Evolutionary conservation across 2,797 vertebrate species (phyloP).

Genomic region (Arrhamphus sclerolepis): DNA sequence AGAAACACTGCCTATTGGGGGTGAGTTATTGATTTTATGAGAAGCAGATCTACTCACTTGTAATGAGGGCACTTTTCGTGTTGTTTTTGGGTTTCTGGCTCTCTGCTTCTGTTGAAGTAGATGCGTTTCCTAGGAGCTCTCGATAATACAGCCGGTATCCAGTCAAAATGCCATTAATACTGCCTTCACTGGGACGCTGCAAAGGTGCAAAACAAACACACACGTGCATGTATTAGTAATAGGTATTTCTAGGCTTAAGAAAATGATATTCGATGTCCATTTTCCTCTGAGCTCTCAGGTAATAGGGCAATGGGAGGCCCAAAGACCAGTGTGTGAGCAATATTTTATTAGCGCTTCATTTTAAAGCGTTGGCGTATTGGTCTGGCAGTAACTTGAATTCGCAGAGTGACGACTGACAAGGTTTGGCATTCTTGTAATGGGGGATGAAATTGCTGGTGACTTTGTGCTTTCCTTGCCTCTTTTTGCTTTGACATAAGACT

Average conservation of each 20-base stretch:
- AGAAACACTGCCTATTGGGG: not conserved
- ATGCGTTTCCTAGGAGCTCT: constrained; percentile 79
- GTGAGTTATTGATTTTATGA: not conserved
- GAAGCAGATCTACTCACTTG: constrained; percentile 73
- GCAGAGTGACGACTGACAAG: constrained; percentile 60
- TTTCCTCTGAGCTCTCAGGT: constrained; percentile 22
- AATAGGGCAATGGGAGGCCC: constrained; percentile 36
- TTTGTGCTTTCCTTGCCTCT: constrained; percentile 66
- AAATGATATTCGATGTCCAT: constrained; percentile 18
- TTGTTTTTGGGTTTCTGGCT: constrained; percentile 75
- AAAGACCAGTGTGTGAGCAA: constrained; percentile 39
- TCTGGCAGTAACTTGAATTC: constrained; percentile 46
- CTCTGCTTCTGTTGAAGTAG: constrained; percentile 52
- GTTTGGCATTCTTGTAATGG: constrained; percentile 56
- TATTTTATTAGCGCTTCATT: constrained; percentile 57
- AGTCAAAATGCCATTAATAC: constrained; percentile 88
- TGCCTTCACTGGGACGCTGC: constrained; percentile 86
- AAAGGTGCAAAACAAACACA: constrained; percentile 42
- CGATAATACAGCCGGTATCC: constrained; percentile 94
- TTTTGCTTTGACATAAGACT: constrained; percentile 57
- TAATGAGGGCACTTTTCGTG: constrained; percentile 80
- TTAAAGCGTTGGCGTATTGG: constrained; percentile 50
- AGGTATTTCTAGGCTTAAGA: constrained; percentile 9
- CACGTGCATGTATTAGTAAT: constrained; percentile 5
- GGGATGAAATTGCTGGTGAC: constrained; percentile 67